phyloP scores from a whole-genome alignment of 2,113 vertebrate genomes.

The Oxygymnocypris stewartii region DNA sequence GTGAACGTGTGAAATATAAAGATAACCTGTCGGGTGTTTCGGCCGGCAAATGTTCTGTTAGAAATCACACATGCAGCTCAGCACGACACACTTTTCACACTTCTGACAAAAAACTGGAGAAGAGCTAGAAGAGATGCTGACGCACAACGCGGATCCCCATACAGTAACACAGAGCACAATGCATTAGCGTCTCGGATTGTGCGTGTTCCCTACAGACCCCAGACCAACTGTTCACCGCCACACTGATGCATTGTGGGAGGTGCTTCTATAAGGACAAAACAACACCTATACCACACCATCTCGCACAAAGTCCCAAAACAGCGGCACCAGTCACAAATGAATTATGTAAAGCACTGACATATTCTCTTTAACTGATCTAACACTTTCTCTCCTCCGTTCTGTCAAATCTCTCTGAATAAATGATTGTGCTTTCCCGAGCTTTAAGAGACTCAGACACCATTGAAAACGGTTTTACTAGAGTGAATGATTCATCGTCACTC shows the following conservation, averaged over 20 bases:
- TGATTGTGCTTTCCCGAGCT: not conserved
- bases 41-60: constrained; percentile 22
- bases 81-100: constrained; percentile 39
- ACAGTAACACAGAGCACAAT: constrained; percentile 7
- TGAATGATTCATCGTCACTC: not conserved
- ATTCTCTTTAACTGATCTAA: constrained; percentile 11
- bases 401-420: constrained; percentile 14
- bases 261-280: constrained; percentile 27
- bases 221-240: constrained; percentile 29
- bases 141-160: not conserved
- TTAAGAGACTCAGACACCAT: not conserved
- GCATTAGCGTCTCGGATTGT: not conserved
- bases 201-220: constrained; percentile 20
- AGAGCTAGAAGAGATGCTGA: not conserved
- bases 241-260: constrained; percentile 34
- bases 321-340: not conserved
- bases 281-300: constrained; percentile 25
- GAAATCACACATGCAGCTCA: constrained; percentile 34
- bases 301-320: constrained; percentile 17
- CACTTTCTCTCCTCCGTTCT: not conserved
- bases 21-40: constrained; percentile 32
- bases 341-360: constrained; percentile 22
- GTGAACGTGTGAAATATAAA: constrained; percentile 30
- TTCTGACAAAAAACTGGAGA: not conserved
- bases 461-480: not conserved